These are phyloP conservation scores for Ditula angustiorana DNA, from an alignment of 2,888 invertebrate species.

Conservation along the genomic window DNA sequence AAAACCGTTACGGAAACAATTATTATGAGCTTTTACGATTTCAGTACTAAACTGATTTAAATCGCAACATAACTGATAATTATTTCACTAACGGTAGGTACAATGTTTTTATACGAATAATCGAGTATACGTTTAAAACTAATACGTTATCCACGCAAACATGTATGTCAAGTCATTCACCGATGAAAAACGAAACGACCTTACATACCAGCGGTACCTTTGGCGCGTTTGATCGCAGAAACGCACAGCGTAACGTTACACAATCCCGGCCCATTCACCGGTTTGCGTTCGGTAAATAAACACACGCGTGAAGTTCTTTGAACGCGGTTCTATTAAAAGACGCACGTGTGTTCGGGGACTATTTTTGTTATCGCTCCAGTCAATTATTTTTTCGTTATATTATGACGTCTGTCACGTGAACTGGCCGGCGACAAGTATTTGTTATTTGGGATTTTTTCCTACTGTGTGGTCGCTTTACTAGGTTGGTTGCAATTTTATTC, in stretches of 20 bases:
- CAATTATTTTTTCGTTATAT: slow-evolving; percentile 12
- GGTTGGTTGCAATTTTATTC: no score
- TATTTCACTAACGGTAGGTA: no score
- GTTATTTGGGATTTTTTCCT: background rate
- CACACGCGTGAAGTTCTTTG: slow-evolving; percentile 34
- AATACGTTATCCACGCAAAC: slow-evolving; percentile 5
- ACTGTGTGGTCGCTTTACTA: no score
- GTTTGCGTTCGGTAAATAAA: slow-evolving; percentile 33
- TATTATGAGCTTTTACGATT: no score
- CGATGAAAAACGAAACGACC: background rate
- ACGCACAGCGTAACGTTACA: slow-evolving; percentile 23
- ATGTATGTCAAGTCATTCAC: slow-evolving; percentile 17
- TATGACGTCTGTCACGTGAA: background rate
- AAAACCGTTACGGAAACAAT: no score
- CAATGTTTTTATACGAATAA: background rate
- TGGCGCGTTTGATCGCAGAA: slow-evolving; percentile 6
- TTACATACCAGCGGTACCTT: slow-evolving; percentile 14
- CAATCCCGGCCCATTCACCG: slow-evolving; percentile 34
- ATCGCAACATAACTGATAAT: no score
- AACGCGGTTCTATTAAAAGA: slow-evolving; percentile 29
- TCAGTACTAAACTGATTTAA: no score
- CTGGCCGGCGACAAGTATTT: background rate
- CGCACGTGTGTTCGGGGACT: slow-evolving; percentile 25
- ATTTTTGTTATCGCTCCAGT: slow-evolving; percentile 13
- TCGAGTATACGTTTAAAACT: background rate